phyloP scores from a whole-genome alignment of 2,797 vertebrate genomes.

The Remorina albescens region DNA sequence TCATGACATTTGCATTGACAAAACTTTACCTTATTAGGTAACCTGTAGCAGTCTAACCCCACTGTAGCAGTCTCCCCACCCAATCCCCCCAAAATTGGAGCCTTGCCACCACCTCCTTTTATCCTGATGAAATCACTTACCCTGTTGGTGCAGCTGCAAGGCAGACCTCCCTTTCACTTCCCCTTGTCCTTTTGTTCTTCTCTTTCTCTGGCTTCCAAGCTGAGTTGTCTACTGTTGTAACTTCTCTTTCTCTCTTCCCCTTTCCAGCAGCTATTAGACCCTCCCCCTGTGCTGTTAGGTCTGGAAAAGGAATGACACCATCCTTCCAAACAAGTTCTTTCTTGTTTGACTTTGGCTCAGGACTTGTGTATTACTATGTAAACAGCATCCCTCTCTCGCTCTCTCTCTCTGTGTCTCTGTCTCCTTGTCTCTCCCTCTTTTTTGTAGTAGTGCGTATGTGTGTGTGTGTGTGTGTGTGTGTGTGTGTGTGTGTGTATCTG shows the following conservation, averaged over 20 bases:
- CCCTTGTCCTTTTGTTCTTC: slow-evolving; percentile 57
- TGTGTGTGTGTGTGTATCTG: slow-evolving; percentile 45
- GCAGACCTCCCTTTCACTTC: slow-evolving; percentile 41
- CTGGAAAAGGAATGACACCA: slow-evolving; percentile 87
- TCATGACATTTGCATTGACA: neutral
- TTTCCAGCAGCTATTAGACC: slow-evolving; percentile 76
- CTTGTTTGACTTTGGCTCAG: slow-evolving; percentile 81
- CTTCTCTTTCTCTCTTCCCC: slow-evolving; percentile 73
- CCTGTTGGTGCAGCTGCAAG: slow-evolving; percentile 46
- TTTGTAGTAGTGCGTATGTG: slow-evolving; percentile 34
- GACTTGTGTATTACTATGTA: slow-evolving; percentile 80
- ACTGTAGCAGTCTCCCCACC: neutral
- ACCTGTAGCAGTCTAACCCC: slow-evolving; percentile 15
- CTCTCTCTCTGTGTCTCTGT: slow-evolving; percentile 70
- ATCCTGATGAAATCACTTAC: slow-evolving; percentile 51
- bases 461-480: too few species aligned
- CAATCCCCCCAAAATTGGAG: neutral
- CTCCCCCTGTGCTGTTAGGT: slow-evolving; percentile 80
- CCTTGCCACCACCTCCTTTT: neutral
- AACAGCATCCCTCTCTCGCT: slow-evolving; percentile 72
- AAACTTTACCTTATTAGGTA: slow-evolving; percentile 69
- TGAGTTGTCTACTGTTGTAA: slow-evolving; percentile 69
- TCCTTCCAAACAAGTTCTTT: slow-evolving; percentile 87
- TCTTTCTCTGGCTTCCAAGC: slow-evolving; percentile 54
- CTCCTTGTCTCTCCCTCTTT: slow-evolving; percentile 34